Evolutionary conservation across 2,888 invertebrate species (phyloP), one percentile per base, ranked within the genome.

Genomic region (Euspilapteryx auroguttella): DNA sequence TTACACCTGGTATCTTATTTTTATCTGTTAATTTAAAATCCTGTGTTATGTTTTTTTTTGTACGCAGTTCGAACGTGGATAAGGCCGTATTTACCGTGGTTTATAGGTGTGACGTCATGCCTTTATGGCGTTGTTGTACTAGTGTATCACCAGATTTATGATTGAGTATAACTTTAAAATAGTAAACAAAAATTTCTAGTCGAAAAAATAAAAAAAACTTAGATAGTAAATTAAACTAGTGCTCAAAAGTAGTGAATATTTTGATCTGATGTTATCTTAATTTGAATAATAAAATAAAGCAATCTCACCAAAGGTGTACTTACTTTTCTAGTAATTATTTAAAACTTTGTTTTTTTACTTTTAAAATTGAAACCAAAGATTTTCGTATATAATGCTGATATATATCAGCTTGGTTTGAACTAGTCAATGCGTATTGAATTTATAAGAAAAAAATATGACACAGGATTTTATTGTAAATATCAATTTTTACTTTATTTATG

Each of bases 71-170:
- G 80, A 43, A 51, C 45, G 34, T 73, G 81, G 69, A 75, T 80
- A 63, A 73, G 77, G 56, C 78, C 78, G 50, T 81, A 82, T 49
- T 64, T 89, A 78, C 89, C 90, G 51, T 78, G 90, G 68, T 85
- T 89, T 82, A 84, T 91, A 78, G 91, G 92, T 68, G 85, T 91
- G 63, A 89, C 90, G 57, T 89, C 89, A 61, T 91, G 90, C 80
- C 80, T 92, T 69, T 90, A 90, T 89, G 91, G 90, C 62, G 66
- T 77, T 24, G 73, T 73, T n/a, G 59, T 77, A 32, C 55, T 75
- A 29, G 59, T 73, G 3, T 77, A 73, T 34, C 69, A 73, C 44
- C 64, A 73, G 31, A 44, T 69, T 34, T 64, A 66, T 39, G 55
- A 58, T 36, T 65, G 55, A 21, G n/a, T n/a, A n/a, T n/a, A n/a